Base-by-base conservation (phyloP, 2,113 vertebrate genomes). In the Oryzias curvinotus region DNA sequence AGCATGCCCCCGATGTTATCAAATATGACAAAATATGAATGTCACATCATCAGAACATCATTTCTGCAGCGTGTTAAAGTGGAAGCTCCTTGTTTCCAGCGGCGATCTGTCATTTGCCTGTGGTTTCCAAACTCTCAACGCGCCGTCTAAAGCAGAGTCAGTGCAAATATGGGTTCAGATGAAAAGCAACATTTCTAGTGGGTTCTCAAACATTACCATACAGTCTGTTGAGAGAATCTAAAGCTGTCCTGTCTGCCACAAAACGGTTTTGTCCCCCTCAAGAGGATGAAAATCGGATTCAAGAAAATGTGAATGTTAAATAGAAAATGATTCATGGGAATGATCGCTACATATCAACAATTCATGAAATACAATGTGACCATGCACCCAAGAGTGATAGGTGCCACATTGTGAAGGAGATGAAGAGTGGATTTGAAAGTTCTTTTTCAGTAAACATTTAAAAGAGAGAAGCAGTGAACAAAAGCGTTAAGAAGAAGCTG, bases 401-500 rank as follows among this genome's bases (percentile, higher is more conserved):
- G 79, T 88, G 89, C 76, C 83, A 87, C 87, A 89, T 90, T 89
- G 90, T 88, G 81, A 78, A 46, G 58, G 81, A 88, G 87, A 88
- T 46, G 74, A 75, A 90, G 88, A 93, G 88, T 89, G 82, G 88
- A 90, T 90, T 88, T 87, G 84, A 91, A 90, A 83, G 85, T 90
- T 89, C 89, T 91, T 92, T 92, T 91, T 90, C 85, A 89, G 89
- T 90, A 91, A 91, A 91, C 90, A 92, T 91, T 90, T 93, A 88
- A 92, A 91, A 89, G 86, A 87, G 85, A 72, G 81, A 85, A 85
- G 82, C 71, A 79, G 82, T 64, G 82, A 87, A 90, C 89, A 91
- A 91, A 91, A 75, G 86, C 81, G 56, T 75, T 81, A 83, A 92
- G 89, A 92, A 90, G 90, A 89, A 88, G 82, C 88, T 88, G 89